These are phyloP conservation scores for Mellilla xanthometata DNA, from an alignment of 2,888 invertebrate species.

Conservation along the genomic window DNA sequence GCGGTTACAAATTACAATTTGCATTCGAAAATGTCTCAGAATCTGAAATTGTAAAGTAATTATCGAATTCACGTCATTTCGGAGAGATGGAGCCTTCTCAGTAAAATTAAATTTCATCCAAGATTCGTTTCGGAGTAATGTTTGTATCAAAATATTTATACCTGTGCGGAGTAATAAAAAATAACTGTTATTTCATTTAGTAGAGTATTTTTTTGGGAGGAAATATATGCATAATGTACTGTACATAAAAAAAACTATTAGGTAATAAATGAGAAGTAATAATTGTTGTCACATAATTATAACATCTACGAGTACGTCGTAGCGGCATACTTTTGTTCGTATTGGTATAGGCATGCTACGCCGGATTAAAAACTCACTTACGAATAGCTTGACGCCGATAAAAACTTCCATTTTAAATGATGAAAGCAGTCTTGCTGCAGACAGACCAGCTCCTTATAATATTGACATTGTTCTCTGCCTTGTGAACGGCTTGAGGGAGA, in stretches of 20 bases:
- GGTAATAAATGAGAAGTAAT: too few relatives aligned
- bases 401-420: constrained; percentile 43
- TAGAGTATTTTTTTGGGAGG: too few relatives aligned
- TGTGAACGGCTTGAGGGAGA: constrained; percentile 6
- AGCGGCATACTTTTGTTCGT: too few relatives aligned
- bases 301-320: too few relatives aligned
- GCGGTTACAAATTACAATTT: constrained; percentile 28
- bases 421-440: constrained; percentile 36
- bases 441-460: constrained; percentile 29
- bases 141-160: too few relatives aligned
- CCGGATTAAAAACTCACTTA: neutral
- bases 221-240: too few relatives aligned
- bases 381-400: constrained; percentile 31
- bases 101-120: constrained; percentile 23
- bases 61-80: constrained; percentile 28
- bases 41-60: constrained; percentile 24
- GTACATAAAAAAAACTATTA: too few relatives aligned
- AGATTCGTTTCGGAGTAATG: constrained; percentile 11
- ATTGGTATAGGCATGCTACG: too few relatives aligned
- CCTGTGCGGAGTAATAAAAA: too few relatives aligned
- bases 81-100: constrained; percentile 17
- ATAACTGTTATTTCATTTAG: too few relatives aligned
- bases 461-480: constrained; percentile 19
- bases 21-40: constrained; percentile 27
- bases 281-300: too few relatives aligned